phyloP scores from a whole-genome alignment of 2,797 vertebrate genomes.

The Chaetodon trifasciatus region DNA sequence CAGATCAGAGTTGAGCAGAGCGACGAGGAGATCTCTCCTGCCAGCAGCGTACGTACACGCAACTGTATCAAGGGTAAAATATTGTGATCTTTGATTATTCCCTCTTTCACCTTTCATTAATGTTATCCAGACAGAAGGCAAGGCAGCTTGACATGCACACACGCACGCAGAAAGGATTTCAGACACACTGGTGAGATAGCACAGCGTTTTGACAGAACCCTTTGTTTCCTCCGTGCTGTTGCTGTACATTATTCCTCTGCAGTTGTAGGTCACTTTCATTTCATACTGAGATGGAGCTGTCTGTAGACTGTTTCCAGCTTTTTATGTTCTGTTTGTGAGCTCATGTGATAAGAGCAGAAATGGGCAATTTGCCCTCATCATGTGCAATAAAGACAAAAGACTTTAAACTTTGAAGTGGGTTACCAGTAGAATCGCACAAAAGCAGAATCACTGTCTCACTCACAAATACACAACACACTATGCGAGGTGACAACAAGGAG shows the following conservation, averaged over 20 bases:
- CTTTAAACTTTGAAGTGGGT: conserved; percentile 37
- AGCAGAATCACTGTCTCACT: conserved; percentile 10
- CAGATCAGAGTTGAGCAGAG: conserved; percentile 73
- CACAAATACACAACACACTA: conserved; percentile 6
- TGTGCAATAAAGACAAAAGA: conserved; percentile 57
- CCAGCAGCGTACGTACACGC: conserved; percentile 61
- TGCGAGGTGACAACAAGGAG: conserved; percentile 8
- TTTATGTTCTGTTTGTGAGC: conserved; percentile 63
- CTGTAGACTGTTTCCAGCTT: conserved; percentile 42
- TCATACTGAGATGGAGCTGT: conserved; percentile 50
- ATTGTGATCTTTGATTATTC: conserved; percentile 85
- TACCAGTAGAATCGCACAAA: conserved; percentile 17
- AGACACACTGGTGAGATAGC: conserved; percentile 62
- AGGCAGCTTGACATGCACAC: conserved; percentile 62
- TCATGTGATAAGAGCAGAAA: conserved; percentile 65
- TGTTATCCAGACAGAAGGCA: conserved; percentile 75
- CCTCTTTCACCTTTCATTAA: conserved; percentile 83
- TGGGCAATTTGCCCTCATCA: conserved; percentile 63
- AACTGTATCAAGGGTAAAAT: conserved; percentile 79
- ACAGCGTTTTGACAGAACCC: conserved; percentile 63
- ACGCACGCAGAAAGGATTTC: conserved; percentile 58
- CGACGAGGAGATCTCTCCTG: conserved; percentile 59
- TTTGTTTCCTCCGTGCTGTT: conserved; percentile 70
- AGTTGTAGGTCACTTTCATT: conserved; percentile 74
- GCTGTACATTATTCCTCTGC: conserved; percentile 57